phyloP scores from a whole-genome alignment of 2,797 vertebrate species.

The Cuniculus paca region DNA sequence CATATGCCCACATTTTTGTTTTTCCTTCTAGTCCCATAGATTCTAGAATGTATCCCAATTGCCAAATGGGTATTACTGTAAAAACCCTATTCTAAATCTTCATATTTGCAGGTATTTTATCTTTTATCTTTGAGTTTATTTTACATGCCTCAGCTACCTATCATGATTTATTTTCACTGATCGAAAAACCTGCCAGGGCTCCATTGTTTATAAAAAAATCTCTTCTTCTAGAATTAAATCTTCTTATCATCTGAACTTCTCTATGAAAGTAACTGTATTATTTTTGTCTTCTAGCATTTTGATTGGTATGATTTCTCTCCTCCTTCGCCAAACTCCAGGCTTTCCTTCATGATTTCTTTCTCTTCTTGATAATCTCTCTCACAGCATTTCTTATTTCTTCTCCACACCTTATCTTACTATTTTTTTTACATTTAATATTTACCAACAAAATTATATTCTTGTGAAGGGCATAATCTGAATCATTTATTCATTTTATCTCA shows the following conservation, averaged over 20 bases:
- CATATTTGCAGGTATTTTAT: neutral
- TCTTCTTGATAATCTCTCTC: neutral
- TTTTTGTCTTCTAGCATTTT: neutral
- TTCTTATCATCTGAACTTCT: neutral
- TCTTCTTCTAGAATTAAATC: neutral
- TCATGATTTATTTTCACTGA: neutral
- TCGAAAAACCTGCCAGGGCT: neutral
- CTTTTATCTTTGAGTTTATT: neutral
- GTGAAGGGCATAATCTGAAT: conserved; percentile 7
- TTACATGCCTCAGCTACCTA: neutral
- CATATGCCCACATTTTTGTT: neutral
- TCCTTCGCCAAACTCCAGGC: neutral
- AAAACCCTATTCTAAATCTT: neutral
- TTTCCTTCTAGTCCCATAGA: neutral
- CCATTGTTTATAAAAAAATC: neutral
- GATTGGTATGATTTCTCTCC: neutral
- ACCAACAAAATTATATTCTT: neutral
- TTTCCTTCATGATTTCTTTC: neutral
- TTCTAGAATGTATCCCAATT: neutral
- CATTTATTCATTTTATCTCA: conserved; percentile 19
- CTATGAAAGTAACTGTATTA: neutral
- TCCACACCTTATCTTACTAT: neutral
- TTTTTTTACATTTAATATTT: neutral
- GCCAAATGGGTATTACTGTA: neutral
- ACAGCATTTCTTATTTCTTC: neutral